These are phyloP conservation scores for Ictalurus furcatus DNA, from an alignment of 2,113 vertebrate species.

Conservation along the genomic window DNA sequence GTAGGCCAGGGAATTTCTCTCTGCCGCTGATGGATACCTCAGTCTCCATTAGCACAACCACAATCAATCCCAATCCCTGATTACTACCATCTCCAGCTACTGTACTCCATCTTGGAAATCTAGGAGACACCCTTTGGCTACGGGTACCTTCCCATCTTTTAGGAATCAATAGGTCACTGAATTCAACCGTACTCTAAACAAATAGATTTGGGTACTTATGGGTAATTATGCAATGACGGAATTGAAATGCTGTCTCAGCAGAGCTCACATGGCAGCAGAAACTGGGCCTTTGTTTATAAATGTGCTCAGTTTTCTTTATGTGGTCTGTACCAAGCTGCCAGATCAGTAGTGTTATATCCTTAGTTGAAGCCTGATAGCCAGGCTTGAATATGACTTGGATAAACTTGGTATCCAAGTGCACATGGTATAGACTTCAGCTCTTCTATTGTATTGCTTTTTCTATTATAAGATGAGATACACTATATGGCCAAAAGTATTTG, in stretches of 20 bases:
- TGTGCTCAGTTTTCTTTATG: neutral
- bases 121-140: conserved; percentile 9
- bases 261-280: conserved; percentile 5
- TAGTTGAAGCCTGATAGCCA: neutral
- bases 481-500: neutral
- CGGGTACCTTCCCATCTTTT: conserved; percentile 18
- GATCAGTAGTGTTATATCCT: neutral
- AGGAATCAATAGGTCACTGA: conserved; percentile 64
- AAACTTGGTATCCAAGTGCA: neutral
- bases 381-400: neutral
- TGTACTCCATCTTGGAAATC: conserved; percentile 16
- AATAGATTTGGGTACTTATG: conserved; percentile 10
- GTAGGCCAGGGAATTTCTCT: conserved; percentile 41
- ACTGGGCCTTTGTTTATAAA: neutral
- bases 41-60: conserved; percentile 35
- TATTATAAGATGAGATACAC: neutral
- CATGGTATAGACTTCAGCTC: neutral
- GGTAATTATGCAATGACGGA: neutral
- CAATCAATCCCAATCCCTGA: conserved; percentile 60
- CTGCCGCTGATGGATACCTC: conserved; percentile 45
- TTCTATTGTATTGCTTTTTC: neutral
- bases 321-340: neutral
- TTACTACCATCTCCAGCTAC: conserved; percentile 25
- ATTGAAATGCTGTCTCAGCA: neutral
- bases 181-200: conserved; percentile 49